phyloP scores from a whole-genome alignment of 2,797 vertebrate species.

The Galago senegalensis region DNA sequence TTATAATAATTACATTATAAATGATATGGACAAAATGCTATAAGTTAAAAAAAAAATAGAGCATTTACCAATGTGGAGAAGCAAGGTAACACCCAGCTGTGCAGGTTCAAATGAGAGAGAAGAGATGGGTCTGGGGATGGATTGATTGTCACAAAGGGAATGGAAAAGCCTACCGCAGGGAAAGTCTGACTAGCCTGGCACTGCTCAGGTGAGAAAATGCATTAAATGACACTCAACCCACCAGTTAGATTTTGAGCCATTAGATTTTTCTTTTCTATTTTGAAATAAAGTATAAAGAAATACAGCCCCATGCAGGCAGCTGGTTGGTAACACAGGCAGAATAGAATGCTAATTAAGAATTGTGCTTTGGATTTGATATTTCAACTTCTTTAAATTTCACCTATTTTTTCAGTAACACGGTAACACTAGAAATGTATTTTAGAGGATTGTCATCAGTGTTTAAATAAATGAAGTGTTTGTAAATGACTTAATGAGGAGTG shows the following conservation, averaged over 20 bases:
- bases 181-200: neutral
- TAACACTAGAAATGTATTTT: neutral
- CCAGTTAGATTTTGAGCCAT: neutral
- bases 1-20: neutral
- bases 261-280: neutral
- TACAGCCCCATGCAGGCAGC: neutral
- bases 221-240: neutral
- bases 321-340: neutral
- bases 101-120: neutral
- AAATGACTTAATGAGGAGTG: neutral
- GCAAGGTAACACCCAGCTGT: neutral
- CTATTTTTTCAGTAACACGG: neutral
- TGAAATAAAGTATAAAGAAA: conserved; percentile 35
- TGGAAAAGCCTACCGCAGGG: neutral
- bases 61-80: neutral
- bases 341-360: neutral
- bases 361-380: neutral
- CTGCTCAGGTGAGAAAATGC: neutral
- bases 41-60: neutral
- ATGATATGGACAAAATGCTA: neutral
- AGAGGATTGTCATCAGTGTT: neutral
- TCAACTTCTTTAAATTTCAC: neutral
- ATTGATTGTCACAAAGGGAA: neutral
- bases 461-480: neutral
- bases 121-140: too few species aligned